phyloP scores from a whole-genome alignment of 2,797 vertebrate genomes.

The Meda fulgida region DNA sequence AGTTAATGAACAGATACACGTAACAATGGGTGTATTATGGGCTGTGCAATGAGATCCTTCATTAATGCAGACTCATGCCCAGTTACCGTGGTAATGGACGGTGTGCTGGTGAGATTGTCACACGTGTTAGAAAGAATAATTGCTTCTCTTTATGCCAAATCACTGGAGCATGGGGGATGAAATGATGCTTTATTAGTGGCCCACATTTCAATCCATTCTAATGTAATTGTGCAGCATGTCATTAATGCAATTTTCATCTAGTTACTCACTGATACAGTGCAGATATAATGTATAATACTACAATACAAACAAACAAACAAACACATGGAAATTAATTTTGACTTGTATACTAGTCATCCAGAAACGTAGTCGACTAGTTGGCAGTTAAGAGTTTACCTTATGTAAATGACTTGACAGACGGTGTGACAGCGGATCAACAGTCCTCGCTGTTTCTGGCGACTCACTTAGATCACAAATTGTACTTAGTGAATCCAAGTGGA shows the following conservation, averaged over 20 bases:
- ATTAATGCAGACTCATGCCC: constrained; percentile 48
- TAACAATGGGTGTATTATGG: constrained; percentile 38
- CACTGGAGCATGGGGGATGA: constrained; percentile 11
- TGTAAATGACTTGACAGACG: not conserved
- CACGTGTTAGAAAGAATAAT: constrained; percentile 48
- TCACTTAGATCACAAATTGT: not conserved
- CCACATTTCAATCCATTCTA: constrained; percentile 32
- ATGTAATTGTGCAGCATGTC: constrained; percentile 26
- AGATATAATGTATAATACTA: constrained; percentile 4
- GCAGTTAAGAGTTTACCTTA: not conserved
- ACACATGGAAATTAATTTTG: not conserved
- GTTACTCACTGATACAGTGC: not conserved
- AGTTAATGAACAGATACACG: constrained; percentile 44
- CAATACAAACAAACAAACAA: not conserved
- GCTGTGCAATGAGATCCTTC: constrained; percentile 20
- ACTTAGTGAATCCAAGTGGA: not conserved
- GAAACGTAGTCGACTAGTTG: not conserved
- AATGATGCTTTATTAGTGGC: constrained; percentile 20
- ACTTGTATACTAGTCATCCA: not conserved
- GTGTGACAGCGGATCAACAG: not conserved
- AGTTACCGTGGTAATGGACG: constrained; percentile 49
- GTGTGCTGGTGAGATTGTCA: constrained; percentile 50
- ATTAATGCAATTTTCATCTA: constrained; percentile 25
- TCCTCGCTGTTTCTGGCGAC: not conserved
- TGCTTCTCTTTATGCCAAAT: constrained; percentile 47